phyloP scores from a whole-genome alignment of 2,113 vertebrate genomes.

The Sprattus sprattus region DNA sequence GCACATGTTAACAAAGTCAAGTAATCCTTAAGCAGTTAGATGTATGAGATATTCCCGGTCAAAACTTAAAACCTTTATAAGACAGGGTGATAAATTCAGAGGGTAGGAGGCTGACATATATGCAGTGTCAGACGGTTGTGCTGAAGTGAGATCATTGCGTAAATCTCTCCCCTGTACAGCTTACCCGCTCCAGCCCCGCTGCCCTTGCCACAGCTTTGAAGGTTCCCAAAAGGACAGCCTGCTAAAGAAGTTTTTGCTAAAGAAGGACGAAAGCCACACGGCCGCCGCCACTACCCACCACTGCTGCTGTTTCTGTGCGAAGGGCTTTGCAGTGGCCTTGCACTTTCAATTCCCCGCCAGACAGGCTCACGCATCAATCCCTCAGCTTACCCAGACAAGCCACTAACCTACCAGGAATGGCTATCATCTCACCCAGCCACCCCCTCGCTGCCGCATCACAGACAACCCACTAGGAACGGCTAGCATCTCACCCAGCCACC shows the following conservation, averaged over 20 bases:
- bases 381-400: slow-evolving; percentile 92
- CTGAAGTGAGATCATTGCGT: slow-evolving; percentile 69
- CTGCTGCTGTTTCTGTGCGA: background rate
- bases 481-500: slow-evolving; percentile 87
- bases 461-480: slow-evolving; percentile 90
- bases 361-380: slow-evolving; percentile 93
- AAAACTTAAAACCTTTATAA: slow-evolving; percentile 72
- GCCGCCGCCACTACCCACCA: background rate
- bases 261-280: slow-evolving; percentile 61
- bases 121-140: slow-evolving; percentile 61
- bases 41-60: slow-evolving; percentile 12
- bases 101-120: slow-evolving; percentile 28
- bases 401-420: slow-evolving; percentile 93
- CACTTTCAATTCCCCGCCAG: slow-evolving; percentile 92
- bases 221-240: slow-evolving; percentile 75
- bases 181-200: slow-evolving; percentile 71
- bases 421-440: slow-evolving; percentile 88
- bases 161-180: slow-evolving; percentile 58
- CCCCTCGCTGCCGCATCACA: slow-evolving; percentile 77
- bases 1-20: too few species aligned
- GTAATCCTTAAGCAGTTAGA: background rate
- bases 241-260: slow-evolving; percentile 64
- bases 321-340: slow-evolving; percentile 84
- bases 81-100: slow-evolving; percentile 49
- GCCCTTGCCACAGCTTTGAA: slow-evolving; percentile 75